Conservation (phyloP, 1,140 invertebrate genomes). For the Hylaeus volcanicus region DNA sequence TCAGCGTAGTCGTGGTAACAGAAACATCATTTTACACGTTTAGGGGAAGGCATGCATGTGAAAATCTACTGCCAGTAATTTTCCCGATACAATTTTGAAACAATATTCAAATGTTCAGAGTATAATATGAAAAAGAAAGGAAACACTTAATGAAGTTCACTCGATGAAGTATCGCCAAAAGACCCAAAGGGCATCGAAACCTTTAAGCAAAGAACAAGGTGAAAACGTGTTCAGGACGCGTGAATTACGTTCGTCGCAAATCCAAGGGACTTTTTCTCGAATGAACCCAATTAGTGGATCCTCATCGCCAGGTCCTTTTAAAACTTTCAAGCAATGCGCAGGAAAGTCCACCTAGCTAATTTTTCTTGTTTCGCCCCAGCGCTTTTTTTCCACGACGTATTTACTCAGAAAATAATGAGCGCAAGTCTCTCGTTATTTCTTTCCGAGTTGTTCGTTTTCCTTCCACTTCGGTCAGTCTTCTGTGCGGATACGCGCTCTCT, state of each 20-base stretch:
- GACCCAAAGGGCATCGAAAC: too few species aligned
- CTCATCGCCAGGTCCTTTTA: slow-evolving; percentile 28
- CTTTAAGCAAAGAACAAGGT: background rate
- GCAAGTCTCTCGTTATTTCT: slow-evolving; percentile 59
- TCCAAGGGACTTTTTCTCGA: background rate
- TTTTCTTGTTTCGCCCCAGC: background rate
- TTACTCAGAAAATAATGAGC: slow-evolving; percentile 64
- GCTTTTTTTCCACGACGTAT: slow-evolving; percentile 19
- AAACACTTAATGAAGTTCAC: background rate
- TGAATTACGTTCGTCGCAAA: slow-evolving; percentile 3
- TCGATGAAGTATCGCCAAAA: background rate
- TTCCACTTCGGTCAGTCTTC: background rate
- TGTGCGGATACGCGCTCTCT: background rate
- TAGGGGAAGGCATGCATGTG: too few species aligned
- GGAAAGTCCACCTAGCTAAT: slow-evolving; percentile 3
- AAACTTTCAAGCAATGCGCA: slow-evolving; percentile 39
- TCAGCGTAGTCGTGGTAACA: too few species aligned
- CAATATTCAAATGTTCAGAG: too few species aligned
- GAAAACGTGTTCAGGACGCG: background rate
- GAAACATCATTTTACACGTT: too few species aligned
- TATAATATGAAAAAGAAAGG: too few species aligned
- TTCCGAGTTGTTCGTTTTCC: slow-evolving; percentile 35
- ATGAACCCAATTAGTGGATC: slow-evolving; percentile 43
- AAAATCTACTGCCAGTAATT: too few species aligned
- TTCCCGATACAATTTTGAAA: too few species aligned